A percentile compares a stretch with the other conserved stretches of the same genome.
Evolutionary conservation across 2,888 invertebrate species (phyloP).

Genomic region (Dicranocentrus wangi): DNA sequence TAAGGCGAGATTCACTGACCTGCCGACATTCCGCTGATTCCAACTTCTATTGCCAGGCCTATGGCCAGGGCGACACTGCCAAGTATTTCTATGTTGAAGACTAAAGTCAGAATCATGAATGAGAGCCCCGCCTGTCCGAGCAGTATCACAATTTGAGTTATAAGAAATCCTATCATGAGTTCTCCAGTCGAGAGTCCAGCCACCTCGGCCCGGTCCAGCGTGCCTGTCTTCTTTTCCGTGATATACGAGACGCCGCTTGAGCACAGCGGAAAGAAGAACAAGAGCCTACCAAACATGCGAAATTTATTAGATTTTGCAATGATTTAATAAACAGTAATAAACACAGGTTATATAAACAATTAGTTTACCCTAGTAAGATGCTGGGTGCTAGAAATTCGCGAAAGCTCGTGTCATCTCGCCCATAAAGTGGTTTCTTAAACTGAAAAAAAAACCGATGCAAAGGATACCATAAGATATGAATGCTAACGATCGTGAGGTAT

Average conservation of each 20-base stretch:
- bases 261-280: slow-evolving; percentile 92
- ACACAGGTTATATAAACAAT: too few relatives aligned
- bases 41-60: slow-evolving; percentile 88
- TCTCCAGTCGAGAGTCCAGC: slow-evolving; percentile 90
- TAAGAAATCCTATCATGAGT: slow-evolving; percentile 92
- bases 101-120: slow-evolving; percentile 90
- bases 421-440: slow-evolving; percentile 90
- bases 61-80: slow-evolving; percentile 90
- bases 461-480: too few relatives aligned
- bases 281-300: slow-evolving; percentile 80
- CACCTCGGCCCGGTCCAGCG: slow-evolving; percentile 68
- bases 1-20: not conserved
- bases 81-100: slow-evolving; percentile 90
- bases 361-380: slow-evolving; percentile 89
- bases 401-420: slow-evolving; percentile 90
- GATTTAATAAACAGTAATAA: too few relatives aligned
- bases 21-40: slow-evolving; percentile 77
- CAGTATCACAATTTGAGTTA: slow-evolving; percentile 95
- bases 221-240: slow-evolving; percentile 70
- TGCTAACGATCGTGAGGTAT: too few relatives aligned
- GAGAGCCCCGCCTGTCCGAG: slow-evolving; percentile 93
- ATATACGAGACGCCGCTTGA: slow-evolving; percentile 69
- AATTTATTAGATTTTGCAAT: too few relatives aligned
- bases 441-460: slow-evolving; percentile 75
- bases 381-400: slow-evolving; percentile 97